Evolutionary conservation across 2,797 vertebrate genomes (phyloP).

Genomic region (Podargus strigoides): DNA sequence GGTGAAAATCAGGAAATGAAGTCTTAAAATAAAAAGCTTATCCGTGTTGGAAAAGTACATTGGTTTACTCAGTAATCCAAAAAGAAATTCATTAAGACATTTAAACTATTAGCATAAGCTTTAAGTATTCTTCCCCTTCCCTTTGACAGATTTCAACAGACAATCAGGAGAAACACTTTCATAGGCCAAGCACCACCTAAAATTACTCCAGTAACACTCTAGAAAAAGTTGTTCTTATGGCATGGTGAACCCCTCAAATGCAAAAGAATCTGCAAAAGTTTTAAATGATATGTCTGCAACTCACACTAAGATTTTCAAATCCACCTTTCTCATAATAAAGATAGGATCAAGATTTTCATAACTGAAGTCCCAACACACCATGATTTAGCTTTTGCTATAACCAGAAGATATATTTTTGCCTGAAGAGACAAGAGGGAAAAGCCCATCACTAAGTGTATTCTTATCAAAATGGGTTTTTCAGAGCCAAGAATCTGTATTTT

Average conservation of each 20-base stretch:
- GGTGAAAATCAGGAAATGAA: background rate
- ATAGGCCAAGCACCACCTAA: background rate
- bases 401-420: background rate
- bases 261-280: background rate
- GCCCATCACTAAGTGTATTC: background rate
- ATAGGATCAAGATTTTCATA: background rate
- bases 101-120: background rate
- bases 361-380: background rate
- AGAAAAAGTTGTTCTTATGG: background rate
- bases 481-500: background rate
- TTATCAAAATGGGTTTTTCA: background rate
- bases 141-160: background rate
- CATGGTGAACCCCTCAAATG: background rate
- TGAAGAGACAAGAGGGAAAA: background rate
- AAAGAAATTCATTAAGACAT: background rate
- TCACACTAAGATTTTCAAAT: background rate
- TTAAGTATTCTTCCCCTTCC: background rate
- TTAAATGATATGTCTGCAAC: background rate
- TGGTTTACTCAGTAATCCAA: background rate
- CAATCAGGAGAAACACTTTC: background rate
- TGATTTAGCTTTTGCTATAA: background rate
- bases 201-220: background rate
- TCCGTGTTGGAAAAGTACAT: background rate
- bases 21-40: background rate
- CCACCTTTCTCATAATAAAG: background rate